Percentiles rank a stretch among this genome's conserved stretches.
phyloP scores from a whole-genome alignment of 2,113 vertebrate species.

The Numida meleagris region DNA sequence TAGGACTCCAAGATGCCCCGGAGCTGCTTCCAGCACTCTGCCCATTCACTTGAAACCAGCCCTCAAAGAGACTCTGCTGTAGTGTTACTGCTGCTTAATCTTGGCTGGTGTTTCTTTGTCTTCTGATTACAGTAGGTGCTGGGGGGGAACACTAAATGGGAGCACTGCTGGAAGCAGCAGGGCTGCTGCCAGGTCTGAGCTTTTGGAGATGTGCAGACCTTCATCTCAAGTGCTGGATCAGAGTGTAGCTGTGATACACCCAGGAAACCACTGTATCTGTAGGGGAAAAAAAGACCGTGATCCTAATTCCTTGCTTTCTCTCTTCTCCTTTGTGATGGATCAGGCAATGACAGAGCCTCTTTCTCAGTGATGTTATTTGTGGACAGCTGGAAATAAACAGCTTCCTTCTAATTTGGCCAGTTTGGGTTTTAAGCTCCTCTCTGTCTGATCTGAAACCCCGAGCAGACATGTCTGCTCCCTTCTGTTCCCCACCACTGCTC shows the following conservation, averaged over 20 bases:
- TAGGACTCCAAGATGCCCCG: no score
- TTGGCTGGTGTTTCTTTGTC: background rate
- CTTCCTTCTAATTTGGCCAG: background rate
- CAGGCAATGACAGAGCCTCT: background rate
- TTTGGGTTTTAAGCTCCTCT: background rate
- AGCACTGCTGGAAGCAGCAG: background rate
- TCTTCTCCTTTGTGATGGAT: background rate
- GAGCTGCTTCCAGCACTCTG: background rate
- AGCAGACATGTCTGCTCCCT: background rate
- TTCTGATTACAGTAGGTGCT: background rate
- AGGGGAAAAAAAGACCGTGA: background rate
- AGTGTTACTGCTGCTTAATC: background rate
- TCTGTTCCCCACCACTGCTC: background rate
- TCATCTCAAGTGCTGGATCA: background rate
- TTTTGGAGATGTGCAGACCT: background rate
- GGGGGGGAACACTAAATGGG: background rate
- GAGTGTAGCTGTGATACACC: background rate
- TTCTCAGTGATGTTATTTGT: background rate
- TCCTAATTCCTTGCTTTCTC: background rate
- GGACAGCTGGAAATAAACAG: background rate
- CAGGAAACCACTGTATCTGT: background rate
- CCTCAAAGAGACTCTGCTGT: background rate
- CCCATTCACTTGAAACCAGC: background rate
- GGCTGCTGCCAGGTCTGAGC: background rate
- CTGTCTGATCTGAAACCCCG: background rate